phyloP scores from a whole-genome alignment of 2,113 vertebrate species.

The Oncorhynchus mykiss region DNA sequence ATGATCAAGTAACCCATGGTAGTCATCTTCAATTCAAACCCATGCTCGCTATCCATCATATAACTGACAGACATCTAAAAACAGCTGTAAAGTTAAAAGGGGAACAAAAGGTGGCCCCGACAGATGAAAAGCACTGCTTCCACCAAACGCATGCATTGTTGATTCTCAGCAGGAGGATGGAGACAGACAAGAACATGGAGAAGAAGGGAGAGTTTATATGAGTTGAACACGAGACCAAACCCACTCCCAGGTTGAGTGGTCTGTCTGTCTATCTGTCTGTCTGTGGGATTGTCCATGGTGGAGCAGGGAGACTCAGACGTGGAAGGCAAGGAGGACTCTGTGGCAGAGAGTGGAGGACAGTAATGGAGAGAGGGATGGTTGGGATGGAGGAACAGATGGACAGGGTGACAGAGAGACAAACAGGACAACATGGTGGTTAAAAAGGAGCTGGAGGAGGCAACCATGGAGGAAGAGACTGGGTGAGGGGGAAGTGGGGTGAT shows the following conservation, averaged over 20 bases:
- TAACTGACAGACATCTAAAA: constrained; percentile 3
- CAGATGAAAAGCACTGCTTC: constrained; percentile 6
- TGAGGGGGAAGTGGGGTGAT: not conserved
- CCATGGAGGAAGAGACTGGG: not conserved
- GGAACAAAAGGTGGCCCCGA: not conserved
- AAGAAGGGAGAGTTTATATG: constrained; percentile 32
- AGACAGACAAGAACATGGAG: constrained; percentile 43
- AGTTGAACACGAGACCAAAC: constrained; percentile 10
- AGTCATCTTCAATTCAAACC: not conserved
- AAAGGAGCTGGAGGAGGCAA: not conserved
- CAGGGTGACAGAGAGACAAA: constrained; percentile 16
- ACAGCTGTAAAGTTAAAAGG: not conserved
- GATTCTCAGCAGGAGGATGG: constrained; percentile 31
- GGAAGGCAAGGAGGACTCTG: constrained; percentile 8
- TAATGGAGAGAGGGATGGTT: constrained; percentile 8
- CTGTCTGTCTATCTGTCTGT: constrained; percentile 28
- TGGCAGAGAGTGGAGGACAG: constrained; percentile 14
- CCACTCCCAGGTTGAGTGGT: constrained; percentile 29
- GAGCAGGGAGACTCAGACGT: constrained; percentile 23
- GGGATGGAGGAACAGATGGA: not conserved
- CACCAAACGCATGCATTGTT: constrained; percentile 55
- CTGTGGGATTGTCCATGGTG: constrained; percentile 33
- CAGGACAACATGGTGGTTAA: constrained; percentile 12
- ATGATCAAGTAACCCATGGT: not conserved
- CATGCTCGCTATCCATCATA: constrained; percentile 27